These are phyloP conservation scores for Albula glossodonta DNA, from an alignment of 2,113 vertebrate species.

Conservation along the genomic window DNA sequence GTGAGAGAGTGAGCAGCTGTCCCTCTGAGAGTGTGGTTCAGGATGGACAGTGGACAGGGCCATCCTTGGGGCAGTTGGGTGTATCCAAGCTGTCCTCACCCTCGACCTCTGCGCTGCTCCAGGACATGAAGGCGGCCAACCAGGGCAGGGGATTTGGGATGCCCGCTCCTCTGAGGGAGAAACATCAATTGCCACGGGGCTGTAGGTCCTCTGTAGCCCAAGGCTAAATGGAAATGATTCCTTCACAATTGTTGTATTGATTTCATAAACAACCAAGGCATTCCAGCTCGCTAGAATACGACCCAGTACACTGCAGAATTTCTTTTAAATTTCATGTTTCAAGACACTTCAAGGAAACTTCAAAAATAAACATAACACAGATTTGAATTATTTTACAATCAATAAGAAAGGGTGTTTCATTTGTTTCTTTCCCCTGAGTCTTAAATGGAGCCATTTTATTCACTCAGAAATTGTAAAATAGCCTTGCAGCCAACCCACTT, in stretches of 20 bases:
- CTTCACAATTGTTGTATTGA: constrained; percentile 63
- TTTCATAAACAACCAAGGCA: constrained; percentile 63
- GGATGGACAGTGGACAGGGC: background rate
- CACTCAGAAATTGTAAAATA: constrained; percentile 7
- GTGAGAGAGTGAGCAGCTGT: constrained; percentile 68
- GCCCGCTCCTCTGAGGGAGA: constrained; percentile 22
- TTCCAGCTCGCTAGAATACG: constrained; percentile 42
- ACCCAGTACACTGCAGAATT: constrained; percentile 31
- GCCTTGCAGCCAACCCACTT: constrained; percentile 16
- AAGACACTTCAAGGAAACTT: constrained; percentile 25
- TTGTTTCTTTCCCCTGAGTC: background rate
- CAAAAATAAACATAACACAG: constrained; percentile 33
- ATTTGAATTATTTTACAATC: constrained; percentile 28
- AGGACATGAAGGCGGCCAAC: background rate
- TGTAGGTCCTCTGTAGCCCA: constrained; percentile 41
- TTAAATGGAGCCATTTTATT: constrained; percentile 30
- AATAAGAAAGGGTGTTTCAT: constrained; percentile 3
- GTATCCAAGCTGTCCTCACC: background rate
- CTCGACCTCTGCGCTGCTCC: background rate
- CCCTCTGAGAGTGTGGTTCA: constrained; percentile 43
- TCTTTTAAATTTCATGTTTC: background rate
- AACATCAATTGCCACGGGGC: background rate
- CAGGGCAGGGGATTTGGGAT: constrained; percentile 33
- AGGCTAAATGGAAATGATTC: constrained; percentile 56
- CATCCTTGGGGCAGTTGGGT: background rate